These are phyloP conservation scores for Drosophila testacea DNA, from an alignment of 2,888 invertebrate species.

Conservation along the genomic window DNA sequence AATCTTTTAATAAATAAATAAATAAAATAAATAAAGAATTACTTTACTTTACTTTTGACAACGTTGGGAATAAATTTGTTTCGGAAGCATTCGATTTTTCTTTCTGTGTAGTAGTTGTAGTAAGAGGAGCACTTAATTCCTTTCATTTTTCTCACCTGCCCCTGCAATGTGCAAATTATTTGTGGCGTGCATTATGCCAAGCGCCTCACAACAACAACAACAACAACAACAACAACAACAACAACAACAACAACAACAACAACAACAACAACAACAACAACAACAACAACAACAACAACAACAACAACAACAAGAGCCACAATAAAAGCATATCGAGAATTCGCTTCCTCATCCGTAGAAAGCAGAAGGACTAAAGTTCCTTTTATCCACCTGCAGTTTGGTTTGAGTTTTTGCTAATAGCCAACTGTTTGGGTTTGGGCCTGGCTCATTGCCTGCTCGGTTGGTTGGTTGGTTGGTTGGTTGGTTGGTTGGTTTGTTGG, in stretches of 20 bases:
- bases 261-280: not conserved
- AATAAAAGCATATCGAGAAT: not conserved
- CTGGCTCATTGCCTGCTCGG: not conserved
- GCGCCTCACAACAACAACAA: constrained; percentile 3
- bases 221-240: not conserved
- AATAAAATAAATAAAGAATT: too few species aligned
- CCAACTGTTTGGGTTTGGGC: constrained; percentile 15
- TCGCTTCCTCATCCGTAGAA: not conserved
- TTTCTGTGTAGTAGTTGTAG: not conserved
- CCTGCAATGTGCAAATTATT: constrained; percentile 70
- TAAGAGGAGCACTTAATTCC: constrained; percentile 45
- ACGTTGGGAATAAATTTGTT: too few species aligned
- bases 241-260: not conserved
- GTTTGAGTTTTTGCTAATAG: constrained; percentile 45
- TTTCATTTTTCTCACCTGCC: constrained; percentile 68
- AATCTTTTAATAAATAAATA: too few species aligned
- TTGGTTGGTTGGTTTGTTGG: not conserved
- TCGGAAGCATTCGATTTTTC: too few species aligned
- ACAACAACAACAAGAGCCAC: not conserved
- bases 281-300: not conserved
- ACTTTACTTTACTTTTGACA: too few species aligned
- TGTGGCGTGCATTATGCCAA: constrained; percentile 55
- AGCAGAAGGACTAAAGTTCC: not conserved
- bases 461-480: not conserved
- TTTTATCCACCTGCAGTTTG: not conserved